Evolutionary conservation across 2,888 invertebrate genomes (phyloP).

Genomic region (Pachliopta kotzebuea): DNA sequence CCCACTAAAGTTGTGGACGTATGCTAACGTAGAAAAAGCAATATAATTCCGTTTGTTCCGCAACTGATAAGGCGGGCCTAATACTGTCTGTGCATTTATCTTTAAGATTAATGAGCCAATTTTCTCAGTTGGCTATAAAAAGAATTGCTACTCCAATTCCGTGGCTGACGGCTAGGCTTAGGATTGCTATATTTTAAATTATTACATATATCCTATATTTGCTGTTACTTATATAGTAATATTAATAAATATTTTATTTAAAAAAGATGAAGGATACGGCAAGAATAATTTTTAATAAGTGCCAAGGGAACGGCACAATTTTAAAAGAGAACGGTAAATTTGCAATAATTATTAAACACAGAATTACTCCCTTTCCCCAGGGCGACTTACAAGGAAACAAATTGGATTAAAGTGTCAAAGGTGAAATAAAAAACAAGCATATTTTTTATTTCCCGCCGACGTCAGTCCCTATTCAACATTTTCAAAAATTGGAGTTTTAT

Average conservation of each 20-base stretch:
- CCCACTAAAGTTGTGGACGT: conserved; percentile 34
- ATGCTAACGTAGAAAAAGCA: conserved; percentile 50
- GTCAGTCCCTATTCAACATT: conserved; percentile 43
- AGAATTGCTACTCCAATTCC: conserved; percentile 72
- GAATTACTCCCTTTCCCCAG: conserved; percentile 69
- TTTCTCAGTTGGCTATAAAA: conserved; percentile 81
- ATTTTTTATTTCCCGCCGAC: conserved; percentile 65
- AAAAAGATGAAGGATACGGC: neutral
- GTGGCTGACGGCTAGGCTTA: conserved; percentile 40
- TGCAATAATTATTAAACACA: conserved; percentile 73
- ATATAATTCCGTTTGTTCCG: conserved; percentile 64
- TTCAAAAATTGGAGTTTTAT: conserved; percentile 37
- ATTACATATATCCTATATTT: neutral
- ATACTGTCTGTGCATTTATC: conserved; percentile 79
- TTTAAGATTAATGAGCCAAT: conserved; percentile 80
- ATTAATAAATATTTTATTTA: neutral
- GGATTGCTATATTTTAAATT: neutral
- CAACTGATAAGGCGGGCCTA: conserved; percentile 76
- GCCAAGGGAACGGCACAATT: conserved; percentile 16
- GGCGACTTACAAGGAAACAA: conserved; percentile 73
- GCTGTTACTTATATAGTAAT: neutral
- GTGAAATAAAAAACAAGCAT: conserved; percentile 75
- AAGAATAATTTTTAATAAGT: conserved; percentile 6
- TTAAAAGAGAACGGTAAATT: conserved; percentile 43
- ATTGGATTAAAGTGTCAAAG: conserved; percentile 81